phyloP scores from a whole-genome alignment of 92 coral and sea anemone species.

The Porites evermanni region DNA sequence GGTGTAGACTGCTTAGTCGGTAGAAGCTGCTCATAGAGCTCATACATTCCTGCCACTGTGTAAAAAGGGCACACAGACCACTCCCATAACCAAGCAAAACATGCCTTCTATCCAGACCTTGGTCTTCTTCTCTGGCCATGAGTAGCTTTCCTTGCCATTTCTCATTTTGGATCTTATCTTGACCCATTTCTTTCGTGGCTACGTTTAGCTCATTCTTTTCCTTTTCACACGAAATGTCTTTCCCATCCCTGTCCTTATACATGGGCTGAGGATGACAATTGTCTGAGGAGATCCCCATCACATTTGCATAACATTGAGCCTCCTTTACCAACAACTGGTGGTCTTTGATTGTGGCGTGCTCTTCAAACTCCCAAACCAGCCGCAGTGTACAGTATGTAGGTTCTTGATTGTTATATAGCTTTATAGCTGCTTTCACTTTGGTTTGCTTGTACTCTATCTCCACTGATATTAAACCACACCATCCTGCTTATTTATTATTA shows the following conservation, averaged over 20 bases:
- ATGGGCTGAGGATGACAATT: not conserved
- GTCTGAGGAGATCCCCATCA: not conserved
- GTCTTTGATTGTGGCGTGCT: not conserved
- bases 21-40: not conserved
- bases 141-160: conserved; percentile 16
- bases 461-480: too few relatives aligned
- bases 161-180: not conserved
- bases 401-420: not conserved
- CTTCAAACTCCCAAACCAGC: not conserved
- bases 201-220: not conserved
- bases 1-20: not conserved
- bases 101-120: not conserved
- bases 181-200: not conserved
- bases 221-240: not conserved
- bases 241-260: not conserved
- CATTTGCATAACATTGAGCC: not conserved
- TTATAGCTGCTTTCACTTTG: not conserved
- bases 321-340: not conserved
- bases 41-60: not conserved
- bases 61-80: not conserved
- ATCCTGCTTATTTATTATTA: too few relatives aligned
- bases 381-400: not conserved
- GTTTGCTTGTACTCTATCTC: not conserved
- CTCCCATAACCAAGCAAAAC: not conserved
- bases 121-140: conserved; percentile 4